phyloP scores from a whole-genome alignment of 2,113 vertebrate genomes.

The Solea senegalensis region DNA sequence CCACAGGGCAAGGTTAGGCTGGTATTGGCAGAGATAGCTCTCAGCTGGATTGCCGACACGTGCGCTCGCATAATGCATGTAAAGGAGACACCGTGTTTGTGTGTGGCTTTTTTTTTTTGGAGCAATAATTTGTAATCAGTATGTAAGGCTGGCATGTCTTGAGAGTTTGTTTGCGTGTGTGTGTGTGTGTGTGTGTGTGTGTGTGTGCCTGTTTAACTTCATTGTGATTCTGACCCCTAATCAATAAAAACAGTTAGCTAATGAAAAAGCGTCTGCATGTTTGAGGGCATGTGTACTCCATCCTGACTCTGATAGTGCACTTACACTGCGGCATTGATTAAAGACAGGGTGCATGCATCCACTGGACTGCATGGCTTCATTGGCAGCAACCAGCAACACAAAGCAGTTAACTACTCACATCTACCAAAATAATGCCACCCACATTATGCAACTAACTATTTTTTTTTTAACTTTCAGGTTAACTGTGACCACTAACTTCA shows the following conservation, averaged over 20 bases:
- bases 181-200: conserved; percentile 5
- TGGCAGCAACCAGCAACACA: conserved; percentile 39
- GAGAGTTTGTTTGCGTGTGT: conserved; percentile 31
- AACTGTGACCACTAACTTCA: conserved; percentile 71
- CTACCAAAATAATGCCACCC: conserved; percentile 53
- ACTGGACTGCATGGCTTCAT: conserved; percentile 68
- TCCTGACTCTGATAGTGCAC: conserved; percentile 58
- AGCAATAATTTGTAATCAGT: conserved; percentile 70
- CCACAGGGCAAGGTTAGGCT: conserved; percentile 72
- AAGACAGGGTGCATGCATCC: conserved; percentile 68
- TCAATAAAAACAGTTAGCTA: conserved; percentile 79
- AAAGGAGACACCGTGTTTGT: conserved; percentile 64
- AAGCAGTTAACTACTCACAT: conserved; percentile 55
- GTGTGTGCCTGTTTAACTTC: conserved; percentile 48
- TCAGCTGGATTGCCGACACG: conserved; percentile 77
- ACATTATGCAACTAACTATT: conserved; percentile 71
- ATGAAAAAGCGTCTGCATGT: conserved; percentile 71
- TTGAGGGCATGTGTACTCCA: conserved; percentile 52
- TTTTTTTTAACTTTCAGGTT: conserved; percentile 74
- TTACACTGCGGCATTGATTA: conserved; percentile 35
- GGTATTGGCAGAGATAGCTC: conserved; percentile 72
- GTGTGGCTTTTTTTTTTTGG: conserved; percentile 54
- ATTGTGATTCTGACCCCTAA: conserved; percentile 70
- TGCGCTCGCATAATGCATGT: conserved; percentile 76
- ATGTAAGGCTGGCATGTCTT: conserved; percentile 61